Conservation (phyloP, 2,888 invertebrate genomes). For the Cetonia aurata region DNA sequence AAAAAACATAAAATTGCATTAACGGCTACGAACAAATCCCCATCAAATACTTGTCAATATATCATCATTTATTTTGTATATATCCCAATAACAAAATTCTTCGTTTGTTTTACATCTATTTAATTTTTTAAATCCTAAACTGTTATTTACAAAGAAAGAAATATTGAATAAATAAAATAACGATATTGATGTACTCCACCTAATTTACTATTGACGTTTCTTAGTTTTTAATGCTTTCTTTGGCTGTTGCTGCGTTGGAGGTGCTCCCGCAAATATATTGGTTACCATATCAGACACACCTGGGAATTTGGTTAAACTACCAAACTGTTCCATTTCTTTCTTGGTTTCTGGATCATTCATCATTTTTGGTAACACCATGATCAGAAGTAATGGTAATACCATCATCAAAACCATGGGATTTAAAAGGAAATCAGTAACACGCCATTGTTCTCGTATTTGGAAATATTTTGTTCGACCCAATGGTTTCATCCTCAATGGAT, state of each 20-base stretch:
- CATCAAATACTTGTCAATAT: too few relatives aligned
- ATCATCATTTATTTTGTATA: too few relatives aligned
- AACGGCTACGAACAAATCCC: too few relatives aligned
- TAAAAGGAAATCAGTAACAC: conserved; percentile 94
- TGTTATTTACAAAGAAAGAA: conserved; percentile 27
- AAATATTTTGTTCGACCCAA: conserved; percentile 86
- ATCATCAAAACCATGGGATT: conserved; percentile 99
- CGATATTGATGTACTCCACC: not conserved
- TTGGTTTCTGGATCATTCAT: conserved; percentile 98
- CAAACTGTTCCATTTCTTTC: conserved; percentile 93
- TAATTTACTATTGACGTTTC: conserved; percentile 56
- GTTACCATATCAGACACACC: conserved; percentile 97
- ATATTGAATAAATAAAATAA: conserved; percentile 22
- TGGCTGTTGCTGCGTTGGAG: conserved; percentile 58
- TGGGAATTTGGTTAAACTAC: conserved; percentile 84
- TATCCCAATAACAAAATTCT: not conserved
- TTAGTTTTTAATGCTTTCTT: conserved; percentile 60
- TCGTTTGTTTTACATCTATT: not conserved
- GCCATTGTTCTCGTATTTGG: conserved; percentile 95
- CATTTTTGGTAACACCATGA: conserved; percentile 95
- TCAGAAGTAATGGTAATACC: conserved; percentile 90
- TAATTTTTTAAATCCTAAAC: conserved; percentile 8
- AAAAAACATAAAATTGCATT: too few relatives aligned
- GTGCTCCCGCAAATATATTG: conserved; percentile 83
- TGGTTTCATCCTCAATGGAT: conserved; percentile 92